These are phyloP conservation scores for Cryptotis parvus DNA, from an alignment of 2,113 vertebrate species.

Conservation along the genomic window DNA sequence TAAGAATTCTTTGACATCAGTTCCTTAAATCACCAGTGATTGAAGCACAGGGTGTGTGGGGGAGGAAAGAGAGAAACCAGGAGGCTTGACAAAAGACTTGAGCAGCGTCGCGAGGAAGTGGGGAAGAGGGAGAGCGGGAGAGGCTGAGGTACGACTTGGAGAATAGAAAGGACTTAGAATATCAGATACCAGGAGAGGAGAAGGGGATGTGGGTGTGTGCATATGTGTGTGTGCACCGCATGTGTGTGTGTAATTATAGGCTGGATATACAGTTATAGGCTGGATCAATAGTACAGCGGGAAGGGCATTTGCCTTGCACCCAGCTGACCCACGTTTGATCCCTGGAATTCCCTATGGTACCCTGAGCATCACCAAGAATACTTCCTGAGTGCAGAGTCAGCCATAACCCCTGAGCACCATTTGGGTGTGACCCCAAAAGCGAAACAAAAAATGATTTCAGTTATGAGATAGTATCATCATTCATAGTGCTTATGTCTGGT, in stretches of 20 bases:
- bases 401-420: too few relatives aligned
- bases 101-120: background rate
- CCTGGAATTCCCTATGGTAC: too few relatives aligned
- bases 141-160: background rate
- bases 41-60: background rate
- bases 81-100: background rate
- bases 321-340: too few relatives aligned
- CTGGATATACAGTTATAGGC: background rate
- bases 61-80: background rate
- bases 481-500: constrained; percentile 7
- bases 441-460: too few relatives aligned
- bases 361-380: background rate
- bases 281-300: background rate
- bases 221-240: background rate
- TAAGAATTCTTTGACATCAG: background rate
- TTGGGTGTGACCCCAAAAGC: too few relatives aligned
- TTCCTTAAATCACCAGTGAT: background rate
- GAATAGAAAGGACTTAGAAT: background rate
- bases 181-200: background rate
- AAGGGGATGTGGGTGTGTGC: background rate
- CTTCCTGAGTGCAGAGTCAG: background rate
- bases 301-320: too few relatives aligned
- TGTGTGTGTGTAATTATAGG: background rate
- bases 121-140: background rate
- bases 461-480: background rate